Conservation (phyloP, 2,113 vertebrate genomes). For the Colinus virginianus region DNA sequence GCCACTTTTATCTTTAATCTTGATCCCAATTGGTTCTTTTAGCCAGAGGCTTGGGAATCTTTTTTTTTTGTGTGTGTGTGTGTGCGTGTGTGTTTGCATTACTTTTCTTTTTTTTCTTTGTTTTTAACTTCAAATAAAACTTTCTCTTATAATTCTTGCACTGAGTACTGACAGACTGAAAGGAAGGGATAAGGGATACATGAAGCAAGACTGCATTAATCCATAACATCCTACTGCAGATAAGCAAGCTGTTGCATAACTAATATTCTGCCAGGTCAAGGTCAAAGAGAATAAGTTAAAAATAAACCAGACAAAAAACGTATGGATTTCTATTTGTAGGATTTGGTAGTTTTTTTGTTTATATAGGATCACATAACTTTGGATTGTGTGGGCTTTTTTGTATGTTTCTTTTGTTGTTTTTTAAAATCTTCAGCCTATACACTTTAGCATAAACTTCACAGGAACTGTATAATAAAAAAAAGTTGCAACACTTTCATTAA, state of each 20-base stretch:
- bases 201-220: not conserved
- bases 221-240: not conserved
- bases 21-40: conserved; percentile 40
- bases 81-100: no score
- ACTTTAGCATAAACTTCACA: not conserved
- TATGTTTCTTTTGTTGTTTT: not conserved
- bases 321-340: not conserved
- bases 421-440: not conserved
- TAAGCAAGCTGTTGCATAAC: not conserved
- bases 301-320: not conserved
- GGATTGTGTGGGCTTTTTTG: not conserved
- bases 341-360: not conserved
- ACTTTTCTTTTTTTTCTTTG: not conserved
- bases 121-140: conserved; percentile 52
- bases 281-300: not conserved
- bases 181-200: not conserved
- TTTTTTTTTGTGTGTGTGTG: not conserved
- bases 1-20: conserved; percentile 35
- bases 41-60: not conserved
- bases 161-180: not conserved
- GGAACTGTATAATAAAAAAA: not conserved
- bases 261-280: not conserved
- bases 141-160: not conserved
- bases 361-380: not conserved
- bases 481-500: no score